Conservation (phyloP, 2,113 vertebrate genomes). For the Cromileptes altivelis region DNA sequence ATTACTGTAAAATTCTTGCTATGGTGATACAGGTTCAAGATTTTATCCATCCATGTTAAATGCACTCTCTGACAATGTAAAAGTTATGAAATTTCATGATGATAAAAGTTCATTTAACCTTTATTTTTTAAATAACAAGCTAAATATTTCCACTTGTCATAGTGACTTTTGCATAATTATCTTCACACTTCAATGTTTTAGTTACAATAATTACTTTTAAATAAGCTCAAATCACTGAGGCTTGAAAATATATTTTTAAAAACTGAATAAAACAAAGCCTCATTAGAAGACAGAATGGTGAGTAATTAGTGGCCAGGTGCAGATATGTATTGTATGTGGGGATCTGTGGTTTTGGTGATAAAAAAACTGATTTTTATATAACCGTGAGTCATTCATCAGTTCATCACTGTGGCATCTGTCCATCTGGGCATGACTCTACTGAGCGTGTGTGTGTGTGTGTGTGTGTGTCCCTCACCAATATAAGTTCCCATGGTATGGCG, state of each 20-base stretch:
- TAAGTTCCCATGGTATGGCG: slow-evolving; percentile 58
- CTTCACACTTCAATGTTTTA: neutral
- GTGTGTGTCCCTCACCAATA: slow-evolving; percentile 47
- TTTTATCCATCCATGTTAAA: neutral
- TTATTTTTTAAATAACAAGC: too few species aligned
- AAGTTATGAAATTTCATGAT: neutral
- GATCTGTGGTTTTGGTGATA: slow-evolving; percentile 41
- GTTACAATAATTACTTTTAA: neutral
- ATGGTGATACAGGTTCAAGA: neutral
- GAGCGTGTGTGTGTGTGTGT: neutral
- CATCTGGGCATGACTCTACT: slow-evolving; percentile 57
- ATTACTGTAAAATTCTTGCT: neutral
- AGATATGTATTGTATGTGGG: slow-evolving; percentile 36
- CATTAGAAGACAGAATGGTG: slow-evolving; percentile 24
- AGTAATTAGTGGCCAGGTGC: slow-evolving; percentile 41
- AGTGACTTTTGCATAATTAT: neutral
- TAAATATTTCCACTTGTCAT: neutral
- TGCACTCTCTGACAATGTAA: neutral
- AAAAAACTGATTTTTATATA: slow-evolving; percentile 63
- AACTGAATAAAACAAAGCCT: neutral
- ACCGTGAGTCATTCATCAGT: slow-evolving; percentile 65
- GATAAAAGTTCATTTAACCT: neutral
- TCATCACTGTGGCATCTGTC: slow-evolving; percentile 64
- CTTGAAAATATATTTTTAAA: neutral
- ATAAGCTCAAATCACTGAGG: neutral